Base-by-base conservation (phyloP, 1,140 invertebrate species). In the Acromyrmex echinatior region DNA sequence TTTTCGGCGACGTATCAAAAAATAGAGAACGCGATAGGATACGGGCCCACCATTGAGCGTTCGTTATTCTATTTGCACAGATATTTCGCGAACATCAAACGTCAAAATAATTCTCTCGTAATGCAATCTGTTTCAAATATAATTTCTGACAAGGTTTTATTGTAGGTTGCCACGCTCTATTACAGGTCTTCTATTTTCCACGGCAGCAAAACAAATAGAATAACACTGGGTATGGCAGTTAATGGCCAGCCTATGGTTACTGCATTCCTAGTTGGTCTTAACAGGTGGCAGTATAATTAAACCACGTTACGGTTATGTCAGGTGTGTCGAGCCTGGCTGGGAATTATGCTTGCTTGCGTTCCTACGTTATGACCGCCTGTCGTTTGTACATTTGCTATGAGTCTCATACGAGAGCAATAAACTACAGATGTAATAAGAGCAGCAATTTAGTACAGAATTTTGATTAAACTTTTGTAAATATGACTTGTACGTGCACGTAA, bases 211-310 rank as follows among this genome's bases (percentile, higher is more conserved):
- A 70, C 60, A 76, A 88, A 88, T 74, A 25, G 80, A 82, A 49
- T 87, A 80, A 77, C 70, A 70, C 77, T 81, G 70, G 71, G 56
- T 86, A 88, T 88, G 81, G 87, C 79, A 88, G 89, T 93, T 93
- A 93, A 93, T 91, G 91, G 92, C 91, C 90, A 88, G 87, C 89
- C 88, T 86, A 89, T 87, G 76, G 86, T 91, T 91, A 91, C 88
- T 76, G 73, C 84, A 70, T 90, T 92, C 81, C 84, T 88, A 89
- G 88, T 88, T 58, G 68, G 71, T 63, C 90, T 91, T 92, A 93
- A 94, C 93, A 93, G 93, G 93, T 93, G 93, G 93, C 86, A 88
- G 90, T 93, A 91, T 92, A 94, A 94, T 94, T 94, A 94, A 94
- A 94, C 92, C 90, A 68, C 90, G 92, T 94, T 94, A 94, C 90